Evolutionary conservation across 2,113 vertebrate species (phyloP).

Genomic region (Protobothrops mucrosquamatus): DNA sequence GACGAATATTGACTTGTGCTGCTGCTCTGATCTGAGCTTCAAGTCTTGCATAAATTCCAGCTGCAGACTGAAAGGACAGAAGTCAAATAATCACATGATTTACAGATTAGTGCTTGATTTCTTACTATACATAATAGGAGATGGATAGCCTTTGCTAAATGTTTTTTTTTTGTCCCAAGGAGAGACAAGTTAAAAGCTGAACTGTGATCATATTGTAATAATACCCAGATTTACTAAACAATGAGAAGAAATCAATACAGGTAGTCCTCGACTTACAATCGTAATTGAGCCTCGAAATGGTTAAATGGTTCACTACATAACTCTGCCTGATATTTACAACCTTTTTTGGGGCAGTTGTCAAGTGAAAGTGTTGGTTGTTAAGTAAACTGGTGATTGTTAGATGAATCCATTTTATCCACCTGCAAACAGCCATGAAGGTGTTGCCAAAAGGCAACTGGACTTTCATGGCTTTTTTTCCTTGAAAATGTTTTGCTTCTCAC

Average conservation of each 20-base stretch:
- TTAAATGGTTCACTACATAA: background rate
- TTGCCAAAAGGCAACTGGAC: background rate
- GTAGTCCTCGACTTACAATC: background rate
- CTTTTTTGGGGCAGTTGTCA: background rate
- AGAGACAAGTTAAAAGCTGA: background rate
- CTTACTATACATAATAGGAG: background rate
- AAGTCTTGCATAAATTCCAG: constrained; percentile 88
- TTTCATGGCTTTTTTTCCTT: background rate
- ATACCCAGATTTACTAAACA: background rate
- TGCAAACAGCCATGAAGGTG: background rate
- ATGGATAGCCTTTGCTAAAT: background rate
- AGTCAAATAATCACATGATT: background rate
- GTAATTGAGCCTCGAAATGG: background rate
- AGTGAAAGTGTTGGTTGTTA: background rate
- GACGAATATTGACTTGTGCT: constrained; percentile 73
- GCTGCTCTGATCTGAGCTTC: constrained; percentile 86
- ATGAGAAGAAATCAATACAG: background rate
- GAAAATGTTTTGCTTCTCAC: background rate
- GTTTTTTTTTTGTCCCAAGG: background rate
- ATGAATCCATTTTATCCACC: background rate
- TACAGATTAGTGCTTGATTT: background rate
- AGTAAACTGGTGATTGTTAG: background rate
- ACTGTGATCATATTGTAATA: background rate
- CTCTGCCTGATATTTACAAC: background rate
- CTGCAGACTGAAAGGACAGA: constrained; percentile 75